Evolutionary conservation across 2,113 vertebrate species (phyloP).

Genomic region (Microtus pennsylvanicus): DNA sequence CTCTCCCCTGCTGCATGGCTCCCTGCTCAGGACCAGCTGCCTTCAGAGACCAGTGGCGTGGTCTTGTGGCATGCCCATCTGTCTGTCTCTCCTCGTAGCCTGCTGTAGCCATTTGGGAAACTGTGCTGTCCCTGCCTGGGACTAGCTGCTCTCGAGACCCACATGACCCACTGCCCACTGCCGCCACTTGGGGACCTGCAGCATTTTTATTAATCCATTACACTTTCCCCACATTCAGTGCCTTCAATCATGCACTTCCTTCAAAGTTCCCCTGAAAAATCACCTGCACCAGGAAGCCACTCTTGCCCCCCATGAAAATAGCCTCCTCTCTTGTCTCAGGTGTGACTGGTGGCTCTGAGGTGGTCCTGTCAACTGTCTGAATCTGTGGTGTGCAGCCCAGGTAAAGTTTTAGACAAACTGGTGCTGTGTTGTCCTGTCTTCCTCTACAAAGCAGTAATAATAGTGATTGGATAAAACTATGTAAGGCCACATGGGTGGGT

Average conservation of each 20-base stretch:
- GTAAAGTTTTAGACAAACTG: background rate
- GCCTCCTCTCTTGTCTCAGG: background rate
- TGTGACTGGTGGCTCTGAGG: background rate
- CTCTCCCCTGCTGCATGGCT: no score
- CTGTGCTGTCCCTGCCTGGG: no score
- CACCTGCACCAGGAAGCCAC: background rate
- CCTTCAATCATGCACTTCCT: background rate
- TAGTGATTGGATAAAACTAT: background rate
- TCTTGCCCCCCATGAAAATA: background rate
- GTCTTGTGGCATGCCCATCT: no score
- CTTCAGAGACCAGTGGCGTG: no score
- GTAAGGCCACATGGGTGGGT: background rate
- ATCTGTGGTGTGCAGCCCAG: background rate
- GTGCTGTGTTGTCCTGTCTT: background rate
- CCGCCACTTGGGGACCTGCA: no score
- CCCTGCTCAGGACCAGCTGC: no score
- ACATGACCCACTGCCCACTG: no score
- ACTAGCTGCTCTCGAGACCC: no score
- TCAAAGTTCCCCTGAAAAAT: background rate
- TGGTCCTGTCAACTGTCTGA: background rate
- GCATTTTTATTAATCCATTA: no score
- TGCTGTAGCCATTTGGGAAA: no score
- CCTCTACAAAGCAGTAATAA: no score
- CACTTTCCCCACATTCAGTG: background rate
- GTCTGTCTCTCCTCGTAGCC: no score